These are phyloP conservation scores for Cyprinus carpio DNA, from an alignment of 2,113 vertebrate genomes.

Conservation along the genomic window DNA sequence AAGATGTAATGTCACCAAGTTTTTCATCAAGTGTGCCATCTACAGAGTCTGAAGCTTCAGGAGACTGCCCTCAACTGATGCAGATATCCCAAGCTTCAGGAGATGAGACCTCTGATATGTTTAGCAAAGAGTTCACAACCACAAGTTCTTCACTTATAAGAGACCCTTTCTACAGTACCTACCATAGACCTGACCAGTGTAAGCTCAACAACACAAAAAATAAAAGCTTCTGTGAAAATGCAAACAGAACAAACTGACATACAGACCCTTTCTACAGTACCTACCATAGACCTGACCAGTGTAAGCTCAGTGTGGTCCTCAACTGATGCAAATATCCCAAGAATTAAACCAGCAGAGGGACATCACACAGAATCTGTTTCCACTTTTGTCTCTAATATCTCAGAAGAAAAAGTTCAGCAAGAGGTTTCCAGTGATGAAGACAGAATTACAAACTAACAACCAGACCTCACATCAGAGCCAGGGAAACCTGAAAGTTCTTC, in stretches of 20 bases:
- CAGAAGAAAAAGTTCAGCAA: neutral
- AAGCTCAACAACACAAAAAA: too few species aligned
- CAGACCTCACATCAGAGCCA: slow-evolving; percentile 25
- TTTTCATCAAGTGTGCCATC: neutral
- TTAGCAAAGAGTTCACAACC: neutral
- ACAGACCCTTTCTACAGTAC: neutral
- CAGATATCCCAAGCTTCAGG: neutral
- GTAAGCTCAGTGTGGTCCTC: neutral
- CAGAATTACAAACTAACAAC: slow-evolving; percentile 21
- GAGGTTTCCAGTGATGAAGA: slow-evolving; percentile 70
- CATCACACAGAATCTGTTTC: neutral
- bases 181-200: too few species aligned
- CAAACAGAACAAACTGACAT: neutral
- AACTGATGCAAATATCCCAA: neutral
- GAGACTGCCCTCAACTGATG: too few species aligned
- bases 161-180: too few species aligned
- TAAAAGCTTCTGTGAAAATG: too few species aligned
- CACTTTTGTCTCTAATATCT: neutral
- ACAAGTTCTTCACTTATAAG: neutral
- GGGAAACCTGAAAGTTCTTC: neutral
- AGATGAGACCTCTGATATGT: neutral
- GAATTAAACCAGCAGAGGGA: slow-evolving; percentile 61
- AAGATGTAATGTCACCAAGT: neutral
- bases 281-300: neutral
- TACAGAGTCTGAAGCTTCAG: neutral